Percentiles rank a stretch among this genome's conserved stretches.
Evolutionary conservation across 2,888 invertebrate species (phyloP).

Genomic region (Leptogaster cylindrica): DNA sequence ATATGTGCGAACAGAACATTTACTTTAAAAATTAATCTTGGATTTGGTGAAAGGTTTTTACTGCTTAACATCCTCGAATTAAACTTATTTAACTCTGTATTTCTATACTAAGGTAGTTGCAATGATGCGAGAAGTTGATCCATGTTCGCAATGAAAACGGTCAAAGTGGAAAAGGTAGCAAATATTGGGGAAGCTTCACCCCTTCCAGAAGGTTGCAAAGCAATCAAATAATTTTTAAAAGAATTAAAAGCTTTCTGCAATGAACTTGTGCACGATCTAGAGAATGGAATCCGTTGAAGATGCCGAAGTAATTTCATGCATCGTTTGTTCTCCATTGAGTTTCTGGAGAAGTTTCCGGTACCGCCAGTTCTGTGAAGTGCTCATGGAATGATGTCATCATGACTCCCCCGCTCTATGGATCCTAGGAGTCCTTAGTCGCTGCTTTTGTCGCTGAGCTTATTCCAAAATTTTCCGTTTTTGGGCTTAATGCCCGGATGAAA

Average conservation of each 20-base stretch:
- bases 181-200: slow-evolving; percentile 13
- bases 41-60: too few species aligned
- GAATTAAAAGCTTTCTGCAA: slow-evolving; percentile 43
- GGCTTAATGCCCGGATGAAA: slow-evolving; percentile 19
- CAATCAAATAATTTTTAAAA: slow-evolving; percentile 44
- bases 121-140: slow-evolving; percentile 10
- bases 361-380: background rate
- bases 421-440: background rate
- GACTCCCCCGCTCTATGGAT: background rate
- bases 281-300: slow-evolving; percentile 41
- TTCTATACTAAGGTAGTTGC: slow-evolving; percentile 14
- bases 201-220: slow-evolving; percentile 27
- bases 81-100: slow-evolving; percentile 31
- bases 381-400: background rate
- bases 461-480: slow-evolving; percentile 2
- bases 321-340: slow-evolving; percentile 42
- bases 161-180: slow-evolving; percentile 3
- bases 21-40: too few species aligned
- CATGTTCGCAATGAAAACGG: background rate
- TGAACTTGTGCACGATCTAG: slow-evolving; percentile 37
- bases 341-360: slow-evolving; percentile 34
- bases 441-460: slow-evolving; percentile 1
- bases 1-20: too few species aligned
- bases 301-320: slow-evolving; percentile 44
- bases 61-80: too few species aligned